These are phyloP conservation scores for Hippoglossus stenolepis DNA, from an alignment of 2,113 vertebrate species.

Conservation along the genomic window DNA sequence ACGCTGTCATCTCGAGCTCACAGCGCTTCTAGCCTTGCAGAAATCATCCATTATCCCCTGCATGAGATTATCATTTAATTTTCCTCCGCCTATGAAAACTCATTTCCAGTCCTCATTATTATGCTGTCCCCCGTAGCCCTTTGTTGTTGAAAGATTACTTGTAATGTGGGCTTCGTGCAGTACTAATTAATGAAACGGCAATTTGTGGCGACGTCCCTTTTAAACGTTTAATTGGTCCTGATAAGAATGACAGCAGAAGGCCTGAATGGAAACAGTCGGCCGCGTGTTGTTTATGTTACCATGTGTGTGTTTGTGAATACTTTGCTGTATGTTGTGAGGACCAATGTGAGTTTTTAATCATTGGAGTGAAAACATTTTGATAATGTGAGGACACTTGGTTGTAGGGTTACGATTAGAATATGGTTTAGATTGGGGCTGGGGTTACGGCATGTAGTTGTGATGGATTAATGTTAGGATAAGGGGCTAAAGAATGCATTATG, in stretches of 20 bases:
- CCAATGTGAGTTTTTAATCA: not conserved
- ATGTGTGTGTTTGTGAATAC: slow-evolving; percentile 5
- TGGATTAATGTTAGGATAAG: not conserved
- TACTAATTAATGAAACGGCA: slow-evolving; percentile 64
- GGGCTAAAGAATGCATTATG: not conserved
- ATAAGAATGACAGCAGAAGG: slow-evolving; percentile 60
- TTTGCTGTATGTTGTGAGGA: not conserved
- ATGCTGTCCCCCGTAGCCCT: slow-evolving; percentile 56
- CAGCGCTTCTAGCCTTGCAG: slow-evolving; percentile 1
- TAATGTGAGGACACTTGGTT: not conserved
- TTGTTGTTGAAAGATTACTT: slow-evolving; percentile 62
- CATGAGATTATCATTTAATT: slow-evolving; percentile 65
- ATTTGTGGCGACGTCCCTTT: slow-evolving; percentile 53
- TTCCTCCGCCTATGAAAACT: slow-evolving; percentile 49
- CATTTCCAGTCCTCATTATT: slow-evolving; percentile 65
- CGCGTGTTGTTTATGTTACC: slow-evolving; percentile 24
- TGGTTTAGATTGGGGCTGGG: not conserved
- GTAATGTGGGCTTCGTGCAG: slow-evolving; percentile 46
- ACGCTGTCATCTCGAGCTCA: not conserved
- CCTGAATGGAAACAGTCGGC: slow-evolving; percentile 23
- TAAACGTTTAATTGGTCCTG: slow-evolving; percentile 69
- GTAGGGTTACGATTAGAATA: not conserved
- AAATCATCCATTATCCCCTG: slow-evolving; percentile 49
- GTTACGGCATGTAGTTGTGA: not conserved
- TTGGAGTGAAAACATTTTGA: not conserved